Percentiles rank a stretch among this genome's conserved stretches.
These are phyloP conservation scores for Balaenoptera acutorostrata DNA, from an alignment of 2,113 vertebrate species.

Conservation along the genomic window DNA sequence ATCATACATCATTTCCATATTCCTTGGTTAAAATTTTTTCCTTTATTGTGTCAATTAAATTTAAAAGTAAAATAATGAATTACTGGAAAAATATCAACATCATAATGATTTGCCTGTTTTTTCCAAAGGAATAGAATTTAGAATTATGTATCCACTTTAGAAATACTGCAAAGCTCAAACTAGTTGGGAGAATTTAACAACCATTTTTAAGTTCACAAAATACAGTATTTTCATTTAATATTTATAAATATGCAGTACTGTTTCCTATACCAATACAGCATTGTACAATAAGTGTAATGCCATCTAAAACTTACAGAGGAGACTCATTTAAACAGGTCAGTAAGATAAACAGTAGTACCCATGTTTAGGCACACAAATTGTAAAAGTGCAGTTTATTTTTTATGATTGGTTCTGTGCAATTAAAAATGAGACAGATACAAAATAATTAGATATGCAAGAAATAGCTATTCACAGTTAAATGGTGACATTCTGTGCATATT, in stretches of 20 bases:
- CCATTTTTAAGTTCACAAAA: constrained; percentile 78
- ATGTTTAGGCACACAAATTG: constrained; percentile 81
- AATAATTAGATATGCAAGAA: constrained; percentile 79
- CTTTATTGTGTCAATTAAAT: constrained; percentile 59
- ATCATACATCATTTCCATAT: constrained; percentile 49
- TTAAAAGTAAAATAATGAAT: constrained; percentile 67
- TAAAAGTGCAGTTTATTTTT: constrained; percentile 79
- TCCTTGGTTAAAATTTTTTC: not conserved
- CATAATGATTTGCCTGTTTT: constrained; percentile 69
- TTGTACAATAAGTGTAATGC: constrained; percentile 80
- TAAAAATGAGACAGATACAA: constrained; percentile 76
- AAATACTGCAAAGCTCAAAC: constrained; percentile 70
- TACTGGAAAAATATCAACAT: constrained; percentile 53
- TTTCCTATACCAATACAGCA: constrained; percentile 83
- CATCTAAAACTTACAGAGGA: constrained; percentile 82
- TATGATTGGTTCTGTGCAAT: constrained; percentile 78
- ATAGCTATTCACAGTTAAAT: constrained; percentile 83
- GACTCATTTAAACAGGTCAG: constrained; percentile 82
- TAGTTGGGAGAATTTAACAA: constrained; percentile 73
- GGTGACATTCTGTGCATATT: constrained; percentile 82
- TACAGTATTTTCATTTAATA: constrained; percentile 81
- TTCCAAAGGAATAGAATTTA: constrained; percentile 57
- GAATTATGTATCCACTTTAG: constrained; percentile 58
- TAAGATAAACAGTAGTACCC: constrained; percentile 80
- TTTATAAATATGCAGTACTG: constrained; percentile 87